Conservation (phyloP, 2,113 vertebrate species). For the Lepisosteus osseus region DNA sequence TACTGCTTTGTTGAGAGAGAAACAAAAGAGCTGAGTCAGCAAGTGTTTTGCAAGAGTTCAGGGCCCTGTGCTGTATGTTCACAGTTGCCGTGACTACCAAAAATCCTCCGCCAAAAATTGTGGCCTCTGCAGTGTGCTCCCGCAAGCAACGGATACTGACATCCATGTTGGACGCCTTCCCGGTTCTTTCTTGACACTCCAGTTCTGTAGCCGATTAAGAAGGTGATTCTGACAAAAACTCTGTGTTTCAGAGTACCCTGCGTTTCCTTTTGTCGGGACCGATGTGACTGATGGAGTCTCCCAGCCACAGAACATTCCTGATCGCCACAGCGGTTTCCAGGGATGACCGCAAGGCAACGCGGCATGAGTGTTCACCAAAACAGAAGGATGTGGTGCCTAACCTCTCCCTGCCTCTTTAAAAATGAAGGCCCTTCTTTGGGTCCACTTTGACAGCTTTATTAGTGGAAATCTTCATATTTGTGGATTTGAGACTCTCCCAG, state of each 20-base stretch:
- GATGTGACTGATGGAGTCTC: not conserved
- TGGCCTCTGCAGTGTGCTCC: not conserved
- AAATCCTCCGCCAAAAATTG: constrained; percentile 6
- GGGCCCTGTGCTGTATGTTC: constrained; percentile 11
- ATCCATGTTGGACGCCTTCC: constrained; percentile 5
- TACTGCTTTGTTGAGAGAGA: constrained; percentile 3
- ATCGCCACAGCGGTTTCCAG: not conserved
- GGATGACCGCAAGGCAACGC: not conserved
- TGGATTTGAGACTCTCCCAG: constrained; percentile 20
- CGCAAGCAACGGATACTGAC: constrained; percentile 6
- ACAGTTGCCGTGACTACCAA: constrained; percentile 11
- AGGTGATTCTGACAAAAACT: not conserved
- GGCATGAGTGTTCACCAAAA: not conserved
- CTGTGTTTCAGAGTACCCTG: not conserved
- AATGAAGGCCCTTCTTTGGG: not conserved
- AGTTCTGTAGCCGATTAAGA: constrained; percentile 14
- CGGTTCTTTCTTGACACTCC: not conserved
- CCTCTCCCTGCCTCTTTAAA: not conserved
- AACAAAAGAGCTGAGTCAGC: constrained; percentile 9
- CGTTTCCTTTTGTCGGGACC: not conserved
- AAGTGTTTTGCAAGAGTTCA: constrained; percentile 15
- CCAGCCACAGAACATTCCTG: not conserved
- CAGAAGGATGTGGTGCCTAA: constrained; percentile 4
- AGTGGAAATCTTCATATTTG: constrained; percentile 25
- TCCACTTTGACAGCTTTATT: constrained; percentile 27